Evolutionary conservation across 1,140 invertebrate species (phyloP).

Genomic region (Drosophila kurseongensis): DNA sequence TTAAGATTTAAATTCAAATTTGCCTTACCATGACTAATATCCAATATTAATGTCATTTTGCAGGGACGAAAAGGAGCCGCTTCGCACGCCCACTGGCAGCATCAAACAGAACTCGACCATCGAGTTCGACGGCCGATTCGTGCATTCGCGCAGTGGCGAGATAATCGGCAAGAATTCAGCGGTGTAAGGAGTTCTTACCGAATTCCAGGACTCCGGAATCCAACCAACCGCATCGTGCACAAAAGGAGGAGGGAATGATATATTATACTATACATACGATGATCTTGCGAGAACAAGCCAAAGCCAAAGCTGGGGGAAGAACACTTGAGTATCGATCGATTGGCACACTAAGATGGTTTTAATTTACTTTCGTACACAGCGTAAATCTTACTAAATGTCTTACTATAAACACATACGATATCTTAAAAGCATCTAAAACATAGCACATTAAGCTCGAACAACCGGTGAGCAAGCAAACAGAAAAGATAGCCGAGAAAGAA

Average conservation of each 20-base stretch:
- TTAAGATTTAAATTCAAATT: not conserved
- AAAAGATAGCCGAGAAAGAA: conserved; percentile 10
- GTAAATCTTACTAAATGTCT: conserved; percentile 62
- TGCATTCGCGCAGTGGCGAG: conserved; percentile 91
- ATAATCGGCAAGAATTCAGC: conserved; percentile 94
- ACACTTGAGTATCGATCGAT: conserved; percentile 43
- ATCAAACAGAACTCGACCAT: conserved; percentile 91
- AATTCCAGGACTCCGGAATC: conserved; percentile 1
- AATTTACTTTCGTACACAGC: conserved; percentile 45
- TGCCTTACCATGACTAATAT: no score
- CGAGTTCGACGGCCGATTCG: conserved; percentile 92
- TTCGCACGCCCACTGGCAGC: conserved; percentile 88
- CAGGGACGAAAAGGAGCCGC: conserved; percentile 93
- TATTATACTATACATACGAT: conserved; percentile 9
- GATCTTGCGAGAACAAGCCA: conserved; percentile 32
- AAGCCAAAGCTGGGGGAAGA: conserved; percentile 66
- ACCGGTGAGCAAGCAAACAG: conserved; percentile 3
- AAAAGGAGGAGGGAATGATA: conserved; percentile 1
- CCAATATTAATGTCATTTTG: not conserved
- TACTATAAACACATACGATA: conserved; percentile 50
- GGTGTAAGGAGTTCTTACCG: conserved; percentile 86
- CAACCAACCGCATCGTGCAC: conserved; percentile 14
- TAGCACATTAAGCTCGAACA: conserved; percentile 38
- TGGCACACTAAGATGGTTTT: conserved; percentile 55
- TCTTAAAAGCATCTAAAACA: conserved; percentile 36